Evolutionary conservation across 2,113 vertebrate genomes (phyloP).

Genomic region (Chloroceryle aenea): DNA sequence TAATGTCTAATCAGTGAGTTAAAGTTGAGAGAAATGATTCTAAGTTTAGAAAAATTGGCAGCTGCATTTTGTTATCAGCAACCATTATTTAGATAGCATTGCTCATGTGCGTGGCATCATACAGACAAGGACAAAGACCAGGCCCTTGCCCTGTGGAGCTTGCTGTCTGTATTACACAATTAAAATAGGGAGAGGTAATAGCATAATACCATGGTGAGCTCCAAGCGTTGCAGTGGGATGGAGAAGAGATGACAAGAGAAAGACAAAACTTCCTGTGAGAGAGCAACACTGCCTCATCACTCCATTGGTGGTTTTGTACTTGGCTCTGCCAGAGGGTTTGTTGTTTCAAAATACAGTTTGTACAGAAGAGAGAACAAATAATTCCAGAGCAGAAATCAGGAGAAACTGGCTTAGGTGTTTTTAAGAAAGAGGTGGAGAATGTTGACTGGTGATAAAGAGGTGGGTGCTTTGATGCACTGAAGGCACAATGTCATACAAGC

Average conservation of each 20-base stretch:
- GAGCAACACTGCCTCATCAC: background rate
- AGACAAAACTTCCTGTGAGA: background rate
- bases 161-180: background rate
- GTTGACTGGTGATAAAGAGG: background rate
- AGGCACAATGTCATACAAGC: background rate
- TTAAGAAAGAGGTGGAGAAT: background rate
- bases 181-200: slow-evolving; percentile 21
- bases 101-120: background rate
- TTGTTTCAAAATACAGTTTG: slow-evolving; percentile 29
- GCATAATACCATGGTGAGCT: background rate
- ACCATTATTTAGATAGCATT: slow-evolving; percentile 56
- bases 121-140: slow-evolving; percentile 42
- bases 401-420: background rate
- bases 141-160: background rate
- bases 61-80: slow-evolving; percentile 63
- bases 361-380: background rate
- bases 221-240: background rate
- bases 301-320: slow-evolving; percentile 1
- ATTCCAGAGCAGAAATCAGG: background rate
- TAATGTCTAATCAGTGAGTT: slow-evolving; percentile 61
- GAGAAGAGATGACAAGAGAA: slow-evolving; percentile 1
- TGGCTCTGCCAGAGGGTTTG: background rate
- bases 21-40: slow-evolving; percentile 43
- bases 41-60: slow-evolving; percentile 63
- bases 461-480: background rate